Evolutionary conservation across 2,797 vertebrate genomes (phyloP).

Genomic region (Enteromius radiatus): DNA sequence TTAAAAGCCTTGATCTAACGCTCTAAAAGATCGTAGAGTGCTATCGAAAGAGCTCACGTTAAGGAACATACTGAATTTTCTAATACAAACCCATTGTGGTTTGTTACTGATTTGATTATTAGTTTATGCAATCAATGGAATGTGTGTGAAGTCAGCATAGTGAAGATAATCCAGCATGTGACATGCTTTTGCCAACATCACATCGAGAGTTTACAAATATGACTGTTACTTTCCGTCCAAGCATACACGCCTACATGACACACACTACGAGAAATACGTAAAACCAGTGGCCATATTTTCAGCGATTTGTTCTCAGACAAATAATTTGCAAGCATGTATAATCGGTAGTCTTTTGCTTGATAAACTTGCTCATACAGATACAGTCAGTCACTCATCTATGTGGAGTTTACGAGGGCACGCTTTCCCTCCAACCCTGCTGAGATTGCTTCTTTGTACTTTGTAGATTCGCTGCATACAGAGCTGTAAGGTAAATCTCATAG

Average conservation of each 20-base stretch:
- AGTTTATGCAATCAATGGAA: slow-evolving; percentile 31
- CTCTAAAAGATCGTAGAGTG: slow-evolving; percentile 24
- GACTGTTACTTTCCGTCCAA: slow-evolving; percentile 58
- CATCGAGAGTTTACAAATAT: slow-evolving; percentile 58
- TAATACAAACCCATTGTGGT: background rate
- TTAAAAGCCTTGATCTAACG: slow-evolving; percentile 18
- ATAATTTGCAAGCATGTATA: slow-evolving; percentile 33
- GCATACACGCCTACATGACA: slow-evolving; percentile 2
- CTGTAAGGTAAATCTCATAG: slow-evolving; percentile 45
- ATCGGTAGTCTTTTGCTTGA: slow-evolving; percentile 27
- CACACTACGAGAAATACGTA: background rate
- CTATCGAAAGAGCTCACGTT: slow-evolving; percentile 10
- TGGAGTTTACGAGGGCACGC: slow-evolving; percentile 59
- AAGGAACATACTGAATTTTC: slow-evolving; percentile 21
- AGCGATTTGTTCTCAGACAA: slow-evolving; percentile 17
- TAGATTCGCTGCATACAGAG: slow-evolving; percentile 35
- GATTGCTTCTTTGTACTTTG: slow-evolving; percentile 51
- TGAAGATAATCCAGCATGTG: slow-evolving; percentile 24
- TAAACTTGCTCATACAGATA: slow-evolving; percentile 5
- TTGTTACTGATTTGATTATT: background rate
- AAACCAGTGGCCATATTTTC: slow-evolving; percentile 16
- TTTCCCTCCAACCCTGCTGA: slow-evolving; percentile 57
- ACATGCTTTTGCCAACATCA: slow-evolving; percentile 48
- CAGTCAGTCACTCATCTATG: slow-evolving; percentile 35
- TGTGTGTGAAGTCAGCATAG: background rate